Evolutionary conservation across 2,113 vertebrate species (phyloP), one percentile per base, ranked within the genome.

Genomic region (Tachysurus fulvidraco): DNA sequence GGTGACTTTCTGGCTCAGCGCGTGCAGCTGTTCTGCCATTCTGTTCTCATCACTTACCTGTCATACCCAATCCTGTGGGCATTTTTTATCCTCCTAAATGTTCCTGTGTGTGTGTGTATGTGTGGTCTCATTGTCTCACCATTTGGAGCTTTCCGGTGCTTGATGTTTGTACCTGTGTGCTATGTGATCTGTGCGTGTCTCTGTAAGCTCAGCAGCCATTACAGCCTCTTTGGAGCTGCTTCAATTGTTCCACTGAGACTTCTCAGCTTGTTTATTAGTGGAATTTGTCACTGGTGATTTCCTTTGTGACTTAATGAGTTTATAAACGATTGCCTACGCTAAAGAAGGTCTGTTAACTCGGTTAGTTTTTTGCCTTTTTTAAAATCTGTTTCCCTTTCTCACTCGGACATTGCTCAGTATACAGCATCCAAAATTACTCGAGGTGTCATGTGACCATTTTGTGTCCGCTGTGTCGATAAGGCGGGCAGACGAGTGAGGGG

Each of bases 301-400:
- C 84, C 89, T 83, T 85, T 65, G 55, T 83, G 83, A 57, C 71
- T 86, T 52, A 46, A 81, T 83, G 65, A 67, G n/a, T 89, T 88
- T 90, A 83, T 83, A 83, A 83, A 71, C 52, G 83, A 71, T 83
- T 73, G 50, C 17, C 46, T 54, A 83, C 28, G 12, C 64, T 30
- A 44, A 67, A 82, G 59, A 82, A 83, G n/a, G n/a, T 91, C 90
- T 88, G 83, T 87, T 81, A 44, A 60, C 19, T 81, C 30, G 0
- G 30, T 81, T 81, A 60, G 21, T 79, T 79, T 60, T 9, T 41
- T 12, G 30, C 55, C 41, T 80, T 36, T 5, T 59, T 21, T 30
- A 11, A 5, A 6, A 50, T 50, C 36, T 36, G 36, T 36, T 87
- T 52, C 77, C 36, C 81, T 87, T 62, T 84, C 83, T 84, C 89